These are phyloP conservation scores for Bagarius yarrelli DNA, from an alignment of 2,113 vertebrate genomes.

Conservation along the genomic window DNA sequence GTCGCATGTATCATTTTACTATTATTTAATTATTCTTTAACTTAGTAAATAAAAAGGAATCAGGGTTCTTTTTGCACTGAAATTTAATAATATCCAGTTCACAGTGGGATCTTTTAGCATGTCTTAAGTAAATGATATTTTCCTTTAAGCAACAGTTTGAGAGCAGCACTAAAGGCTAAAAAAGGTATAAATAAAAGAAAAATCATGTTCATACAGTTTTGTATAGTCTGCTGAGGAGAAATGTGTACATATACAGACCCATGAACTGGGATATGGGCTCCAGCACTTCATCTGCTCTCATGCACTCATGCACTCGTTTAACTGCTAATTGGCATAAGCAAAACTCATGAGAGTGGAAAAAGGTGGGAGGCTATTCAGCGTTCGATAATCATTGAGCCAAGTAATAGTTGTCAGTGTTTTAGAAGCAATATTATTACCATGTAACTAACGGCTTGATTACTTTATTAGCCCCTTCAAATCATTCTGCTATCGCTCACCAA, in stretches of 20 bases:
- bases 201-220: too few species aligned
- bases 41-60: not conserved
- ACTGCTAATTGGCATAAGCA: constrained; percentile 60
- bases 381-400: constrained; percentile 68
- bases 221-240: not conserved
- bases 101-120: not conserved
- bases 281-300: not conserved
- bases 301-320: constrained; percentile 34
- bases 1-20: not conserved
- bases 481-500: constrained; percentile 71
- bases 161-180: not conserved
- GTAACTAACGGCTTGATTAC: constrained; percentile 78
- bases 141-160: not conserved
- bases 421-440: constrained; percentile 75
- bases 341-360: constrained; percentile 44
- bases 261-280: not conserved
- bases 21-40: not conserved
- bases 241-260: not conserved
- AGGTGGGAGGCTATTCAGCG: constrained; percentile 64
- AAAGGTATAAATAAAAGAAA: not conserved
- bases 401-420: constrained; percentile 78
- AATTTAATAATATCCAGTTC: not conserved
- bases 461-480: constrained; percentile 78
- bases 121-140: not conserved
- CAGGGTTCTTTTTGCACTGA: not conserved